Conservation (phyloP, 2,797 vertebrate genomes). For the Gymnodraco acuticeps region DNA sequence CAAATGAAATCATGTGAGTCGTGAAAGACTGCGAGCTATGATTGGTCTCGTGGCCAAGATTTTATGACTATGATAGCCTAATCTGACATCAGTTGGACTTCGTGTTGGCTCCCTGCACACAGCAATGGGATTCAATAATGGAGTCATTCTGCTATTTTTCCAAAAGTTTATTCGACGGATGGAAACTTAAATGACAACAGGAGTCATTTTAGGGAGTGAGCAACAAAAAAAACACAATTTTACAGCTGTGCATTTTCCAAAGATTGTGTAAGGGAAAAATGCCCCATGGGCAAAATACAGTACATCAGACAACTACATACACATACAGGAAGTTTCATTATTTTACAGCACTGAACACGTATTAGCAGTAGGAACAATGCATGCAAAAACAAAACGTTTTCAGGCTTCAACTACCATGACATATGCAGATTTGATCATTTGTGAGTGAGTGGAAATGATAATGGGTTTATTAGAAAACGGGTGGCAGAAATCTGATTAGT, state of each 20-base stretch:
- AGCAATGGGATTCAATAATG: too few species aligned
- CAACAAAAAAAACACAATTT: neutral
- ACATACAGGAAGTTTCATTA: constrained; percentile 19
- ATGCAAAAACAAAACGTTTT: constrained; percentile 50
- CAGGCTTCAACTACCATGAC: constrained; percentile 28
- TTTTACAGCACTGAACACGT: constrained; percentile 36
- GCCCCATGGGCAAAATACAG: neutral
- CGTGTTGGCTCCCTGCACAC: too few species aligned
- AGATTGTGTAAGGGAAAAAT: neutral
- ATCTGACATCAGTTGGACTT: too few species aligned
- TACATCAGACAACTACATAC: neutral
- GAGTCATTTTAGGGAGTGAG: neutral
- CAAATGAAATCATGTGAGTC: too few species aligned
- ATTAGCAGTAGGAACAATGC: constrained; percentile 35
- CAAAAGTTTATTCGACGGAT: neutral
- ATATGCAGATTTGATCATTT: constrained; percentile 59
- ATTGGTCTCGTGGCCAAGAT: too few species aligned
- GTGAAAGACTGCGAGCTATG: too few species aligned
- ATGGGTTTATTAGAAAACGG: constrained; percentile 68
- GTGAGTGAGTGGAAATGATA: constrained; percentile 50
- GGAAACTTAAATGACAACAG: neutral
- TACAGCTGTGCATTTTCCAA: neutral
- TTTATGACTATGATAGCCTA: too few species aligned
- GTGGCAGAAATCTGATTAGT: constrained; percentile 73
- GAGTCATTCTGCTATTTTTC: too few species aligned